Percentiles rank a stretch among this genome's conserved stretches.
Evolutionary conservation across 2,797 vertebrate species (phyloP).

Genomic region (Cuniculus paca): DNA sequence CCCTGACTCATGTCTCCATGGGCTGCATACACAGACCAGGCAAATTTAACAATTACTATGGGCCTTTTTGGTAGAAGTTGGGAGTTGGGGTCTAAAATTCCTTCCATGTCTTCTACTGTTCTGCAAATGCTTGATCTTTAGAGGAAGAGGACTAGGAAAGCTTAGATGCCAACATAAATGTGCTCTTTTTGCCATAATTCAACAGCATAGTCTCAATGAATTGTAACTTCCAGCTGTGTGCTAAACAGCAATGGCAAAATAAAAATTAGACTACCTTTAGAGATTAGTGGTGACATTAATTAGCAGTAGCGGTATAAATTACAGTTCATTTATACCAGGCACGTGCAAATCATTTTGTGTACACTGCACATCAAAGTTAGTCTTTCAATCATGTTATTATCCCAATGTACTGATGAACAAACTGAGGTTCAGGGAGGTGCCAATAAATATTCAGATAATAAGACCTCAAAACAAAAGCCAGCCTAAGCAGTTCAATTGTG

Average conservation of each 20-base stretch:
- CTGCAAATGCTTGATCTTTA: background rate
- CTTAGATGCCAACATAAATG: background rate
- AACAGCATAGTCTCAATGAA: background rate
- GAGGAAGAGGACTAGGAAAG: background rate
- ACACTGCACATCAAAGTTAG: background rate
- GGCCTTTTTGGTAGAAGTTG: background rate
- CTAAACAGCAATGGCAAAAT: background rate
- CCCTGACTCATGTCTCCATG: background rate
- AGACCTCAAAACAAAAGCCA: background rate
- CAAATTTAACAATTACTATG: background rate
- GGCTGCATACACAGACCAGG: background rate
- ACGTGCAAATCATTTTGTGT: background rate
- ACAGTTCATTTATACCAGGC: background rate
- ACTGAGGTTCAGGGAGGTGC: background rate
- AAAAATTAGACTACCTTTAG: conserved; percentile 11
- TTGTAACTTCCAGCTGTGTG: background rate
- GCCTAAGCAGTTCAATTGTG: background rate
- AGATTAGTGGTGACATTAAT: background rate
- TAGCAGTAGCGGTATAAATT: background rate
- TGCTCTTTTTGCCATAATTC: background rate
- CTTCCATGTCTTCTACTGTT: background rate
- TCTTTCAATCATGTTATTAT: background rate
- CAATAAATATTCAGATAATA: background rate
- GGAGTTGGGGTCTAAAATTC: background rate
- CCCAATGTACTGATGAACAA: background rate